These are phyloP conservation scores for Hylyphantes graminicola DNA, from an alignment of 1,140 invertebrate species.

Conservation along the genomic window DNA sequence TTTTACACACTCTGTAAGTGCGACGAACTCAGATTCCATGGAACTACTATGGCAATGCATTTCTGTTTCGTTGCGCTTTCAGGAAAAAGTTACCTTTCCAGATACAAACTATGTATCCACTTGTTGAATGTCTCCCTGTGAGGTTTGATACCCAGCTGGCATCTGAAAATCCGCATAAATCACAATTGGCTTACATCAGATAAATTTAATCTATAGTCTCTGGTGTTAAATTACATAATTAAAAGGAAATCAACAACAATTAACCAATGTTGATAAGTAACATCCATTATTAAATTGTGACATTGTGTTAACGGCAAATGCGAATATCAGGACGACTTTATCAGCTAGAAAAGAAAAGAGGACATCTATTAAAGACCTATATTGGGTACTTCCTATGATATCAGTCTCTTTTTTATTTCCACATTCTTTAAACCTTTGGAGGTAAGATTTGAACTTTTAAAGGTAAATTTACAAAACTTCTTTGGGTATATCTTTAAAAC, in stretches of 20 bases:
- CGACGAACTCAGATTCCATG: background rate
- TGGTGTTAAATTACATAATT: too few species aligned
- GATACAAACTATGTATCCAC: background rate
- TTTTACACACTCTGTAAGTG: background rate
- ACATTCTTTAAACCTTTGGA: background rate
- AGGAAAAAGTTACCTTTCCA: background rate
- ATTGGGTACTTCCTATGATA: background rate
- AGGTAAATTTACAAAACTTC: too few species aligned
- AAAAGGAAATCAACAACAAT: background rate
- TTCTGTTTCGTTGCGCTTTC: background rate
- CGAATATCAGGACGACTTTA: background rate
- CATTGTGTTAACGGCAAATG: background rate
- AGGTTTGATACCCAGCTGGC: too few species aligned
- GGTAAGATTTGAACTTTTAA: background rate
- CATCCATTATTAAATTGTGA: background rate
- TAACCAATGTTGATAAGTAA: conserved; percentile 1
- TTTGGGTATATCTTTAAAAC: too few species aligned
- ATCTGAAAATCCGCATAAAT: too few species aligned
- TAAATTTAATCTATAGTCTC: too few species aligned
- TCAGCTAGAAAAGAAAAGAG: background rate
- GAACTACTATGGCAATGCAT: background rate
- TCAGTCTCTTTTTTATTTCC: background rate
- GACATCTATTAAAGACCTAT: too few species aligned
- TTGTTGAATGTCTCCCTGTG: background rate
- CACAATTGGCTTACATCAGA: too few species aligned